Conservation (phyloP, 23 tunicate genomes). For the Ciona savignyi region DNA sequence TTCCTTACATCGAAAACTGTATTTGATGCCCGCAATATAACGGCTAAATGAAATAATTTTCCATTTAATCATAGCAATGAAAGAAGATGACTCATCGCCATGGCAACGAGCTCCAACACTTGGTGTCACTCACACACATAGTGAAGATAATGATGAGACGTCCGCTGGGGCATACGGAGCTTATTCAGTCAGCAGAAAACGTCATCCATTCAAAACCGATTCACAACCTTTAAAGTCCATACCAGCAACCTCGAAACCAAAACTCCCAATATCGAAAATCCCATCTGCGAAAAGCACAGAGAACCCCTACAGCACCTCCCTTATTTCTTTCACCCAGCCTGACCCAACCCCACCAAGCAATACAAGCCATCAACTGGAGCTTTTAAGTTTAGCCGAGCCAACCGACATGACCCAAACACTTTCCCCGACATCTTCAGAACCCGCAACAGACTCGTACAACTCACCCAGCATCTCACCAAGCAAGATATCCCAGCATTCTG, state of each 20-base stretch:
- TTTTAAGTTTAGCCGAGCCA: neutral
- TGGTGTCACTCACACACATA: slow-evolving; percentile 1
- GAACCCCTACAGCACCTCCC: no score
- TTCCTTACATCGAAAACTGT: no score
- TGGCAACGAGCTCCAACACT: slow-evolving; percentile 22
- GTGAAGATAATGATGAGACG: slow-evolving; percentile 19
- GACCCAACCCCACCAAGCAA: neutral
- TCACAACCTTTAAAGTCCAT: neutral
- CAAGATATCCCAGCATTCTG: neutral
- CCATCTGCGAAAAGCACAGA: neutral
- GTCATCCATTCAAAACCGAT: neutral
- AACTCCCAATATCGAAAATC: neutral
- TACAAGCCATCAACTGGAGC: neutral
- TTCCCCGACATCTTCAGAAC: neutral
- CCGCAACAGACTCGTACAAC: neutral
- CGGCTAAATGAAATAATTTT: no score
- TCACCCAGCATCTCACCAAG: neutral
- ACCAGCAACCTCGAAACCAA: neutral
- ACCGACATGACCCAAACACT: neutral
- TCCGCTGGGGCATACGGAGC: slow-evolving; percentile 67
- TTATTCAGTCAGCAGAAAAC: slow-evolving; percentile 23
- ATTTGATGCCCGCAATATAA: no score
- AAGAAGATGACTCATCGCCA: slow-evolving; percentile 24
- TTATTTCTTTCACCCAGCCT: neutral
- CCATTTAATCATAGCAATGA: neutral